Evolutionary conservation across 2,888 invertebrate genomes (phyloP).

Genomic region (Portevinia maculata): DNA sequence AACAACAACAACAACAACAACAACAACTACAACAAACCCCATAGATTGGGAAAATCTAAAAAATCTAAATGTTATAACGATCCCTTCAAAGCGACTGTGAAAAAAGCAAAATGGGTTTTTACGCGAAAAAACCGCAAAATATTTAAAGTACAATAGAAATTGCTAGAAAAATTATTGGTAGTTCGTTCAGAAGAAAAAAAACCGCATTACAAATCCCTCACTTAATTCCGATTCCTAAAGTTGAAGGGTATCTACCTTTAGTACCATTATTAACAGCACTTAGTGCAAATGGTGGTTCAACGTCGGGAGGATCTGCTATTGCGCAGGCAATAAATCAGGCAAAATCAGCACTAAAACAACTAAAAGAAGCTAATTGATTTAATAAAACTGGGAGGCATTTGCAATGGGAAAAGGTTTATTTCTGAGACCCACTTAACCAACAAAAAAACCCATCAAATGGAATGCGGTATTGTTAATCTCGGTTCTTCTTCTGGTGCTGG

Average conservation of each 20-base stretch:
- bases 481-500: neutral
- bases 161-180: neutral
- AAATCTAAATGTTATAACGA: no score
- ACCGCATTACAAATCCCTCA: neutral
- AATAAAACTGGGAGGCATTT: neutral
- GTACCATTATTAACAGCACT: neutral
- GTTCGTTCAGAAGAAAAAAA: conserved; percentile 47
- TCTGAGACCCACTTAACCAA: no score
- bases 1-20: no score
- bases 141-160: neutral
- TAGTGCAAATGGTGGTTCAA: neutral
- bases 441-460: neutral
- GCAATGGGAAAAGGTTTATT: neutral
- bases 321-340: neutral
- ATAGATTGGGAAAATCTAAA: no score
- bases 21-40: no score
- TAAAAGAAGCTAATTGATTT: neutral
- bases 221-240: conserved; percentile 2
- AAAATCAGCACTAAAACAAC: neutral
- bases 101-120: neutral
- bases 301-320: neutral
- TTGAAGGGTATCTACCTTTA: neutral
- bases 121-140: neutral
- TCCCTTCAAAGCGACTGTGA: neutral
- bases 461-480: neutral